Percentiles rank a stretch among this genome's conserved stretches.
These are phyloP conservation scores for Alcis repandata DNA, from an alignment of 2,888 invertebrate genomes.

Conservation along the genomic window DNA sequence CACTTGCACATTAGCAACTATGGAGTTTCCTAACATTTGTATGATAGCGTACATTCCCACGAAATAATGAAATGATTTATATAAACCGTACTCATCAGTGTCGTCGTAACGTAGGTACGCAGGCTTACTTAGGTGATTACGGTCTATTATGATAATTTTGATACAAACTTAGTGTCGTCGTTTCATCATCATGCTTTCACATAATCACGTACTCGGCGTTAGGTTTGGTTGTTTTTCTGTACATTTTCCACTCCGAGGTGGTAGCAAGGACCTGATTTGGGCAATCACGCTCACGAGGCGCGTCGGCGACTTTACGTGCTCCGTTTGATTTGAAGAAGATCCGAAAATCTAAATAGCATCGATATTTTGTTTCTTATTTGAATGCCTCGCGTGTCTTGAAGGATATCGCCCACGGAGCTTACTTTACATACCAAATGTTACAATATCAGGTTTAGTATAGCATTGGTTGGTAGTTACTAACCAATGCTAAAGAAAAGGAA, in stretches of 20 bases:
- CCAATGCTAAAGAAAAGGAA: too few relatives aligned
- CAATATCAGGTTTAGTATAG: not conserved
- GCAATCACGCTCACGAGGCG: constrained; percentile 30
- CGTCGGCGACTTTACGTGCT: constrained; percentile 29
- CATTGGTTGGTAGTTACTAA: too few relatives aligned
- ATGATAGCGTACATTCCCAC: too few relatives aligned
- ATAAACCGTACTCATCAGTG: too few relatives aligned
- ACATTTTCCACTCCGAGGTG: not conserved
- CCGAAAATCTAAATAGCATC: constrained; percentile 8
- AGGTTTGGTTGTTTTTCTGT: not conserved
- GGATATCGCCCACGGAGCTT: constrained; percentile 10
- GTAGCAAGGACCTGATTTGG: constrained; percentile 27
- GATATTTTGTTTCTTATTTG: constrained; percentile 34
- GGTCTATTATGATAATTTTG: too few relatives aligned
- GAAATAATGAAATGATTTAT: too few relatives aligned
- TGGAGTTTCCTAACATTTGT: too few relatives aligned
- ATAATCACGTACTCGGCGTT: too few relatives aligned
- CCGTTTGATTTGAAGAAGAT: constrained; percentile 29
- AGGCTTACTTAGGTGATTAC: too few relatives aligned
- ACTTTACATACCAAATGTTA: not conserved
- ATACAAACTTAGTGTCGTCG: too few relatives aligned
- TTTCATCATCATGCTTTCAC: not conserved
- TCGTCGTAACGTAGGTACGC: too few relatives aligned
- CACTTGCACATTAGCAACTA: too few relatives aligned
- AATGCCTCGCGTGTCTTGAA: constrained; percentile 17